Percentiles rank a stretch among this genome's conserved stretches.
Evolutionary conservation across 2,113 vertebrate genomes (phyloP).

Genomic region (Cebidichthys violaceus): DNA sequence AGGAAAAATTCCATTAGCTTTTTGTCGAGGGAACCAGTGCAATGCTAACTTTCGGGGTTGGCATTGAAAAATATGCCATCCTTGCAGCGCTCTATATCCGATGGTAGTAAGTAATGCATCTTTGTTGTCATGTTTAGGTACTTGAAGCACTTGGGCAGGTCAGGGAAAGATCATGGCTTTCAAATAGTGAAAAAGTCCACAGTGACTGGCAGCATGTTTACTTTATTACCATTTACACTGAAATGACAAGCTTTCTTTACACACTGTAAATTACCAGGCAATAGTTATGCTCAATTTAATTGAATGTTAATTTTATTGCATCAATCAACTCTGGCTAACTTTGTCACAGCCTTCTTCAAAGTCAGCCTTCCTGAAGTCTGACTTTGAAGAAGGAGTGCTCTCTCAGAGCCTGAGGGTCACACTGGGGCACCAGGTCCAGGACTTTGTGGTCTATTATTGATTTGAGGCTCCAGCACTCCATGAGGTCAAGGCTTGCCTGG

Average conservation of each 20-base stretch:
- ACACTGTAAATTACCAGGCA: background rate
- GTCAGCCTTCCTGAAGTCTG: conserved; percentile 9
- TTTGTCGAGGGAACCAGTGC: background rate
- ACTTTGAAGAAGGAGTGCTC: conserved; percentile 37
- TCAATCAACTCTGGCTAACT: background rate
- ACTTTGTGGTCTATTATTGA: conserved; percentile 58
- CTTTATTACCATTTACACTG: background rate
- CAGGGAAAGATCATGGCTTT: background rate
- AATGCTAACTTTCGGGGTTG: background rate
- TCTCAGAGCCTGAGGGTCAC: conserved; percentile 9
- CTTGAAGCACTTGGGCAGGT: background rate
- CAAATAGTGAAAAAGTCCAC: background rate
- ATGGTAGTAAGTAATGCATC: background rate
- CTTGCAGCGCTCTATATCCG: too few species aligned
- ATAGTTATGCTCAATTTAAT: background rate
- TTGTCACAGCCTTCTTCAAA: background rate
- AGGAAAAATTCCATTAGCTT: background rate
- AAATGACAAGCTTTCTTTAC: background rate
- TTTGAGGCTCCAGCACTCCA: conserved; percentile 36
- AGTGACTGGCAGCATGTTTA: background rate
- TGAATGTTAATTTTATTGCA: background rate
- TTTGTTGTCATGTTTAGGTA: background rate
- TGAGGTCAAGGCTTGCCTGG: conserved; percentile 41
- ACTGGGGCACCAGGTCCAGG: conserved; percentile 12
- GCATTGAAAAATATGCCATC: too few species aligned